phyloP scores from a whole-genome alignment of 2,113 vertebrate genomes.

The Barbus barbus region DNA sequence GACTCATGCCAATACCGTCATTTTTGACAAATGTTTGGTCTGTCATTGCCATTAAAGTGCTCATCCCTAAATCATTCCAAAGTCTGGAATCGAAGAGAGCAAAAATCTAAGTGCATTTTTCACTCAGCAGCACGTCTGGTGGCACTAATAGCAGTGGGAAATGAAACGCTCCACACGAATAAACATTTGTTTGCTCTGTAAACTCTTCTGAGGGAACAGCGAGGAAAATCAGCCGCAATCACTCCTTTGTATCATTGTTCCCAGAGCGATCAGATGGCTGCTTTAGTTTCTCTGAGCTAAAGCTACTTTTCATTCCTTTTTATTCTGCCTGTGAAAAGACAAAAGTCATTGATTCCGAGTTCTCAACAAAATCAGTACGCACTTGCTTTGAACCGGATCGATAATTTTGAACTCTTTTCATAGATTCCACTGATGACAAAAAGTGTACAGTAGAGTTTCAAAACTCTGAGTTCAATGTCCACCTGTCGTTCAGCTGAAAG shows the following conservation, averaged over 20 bases:
- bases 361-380: constrained; percentile 44
- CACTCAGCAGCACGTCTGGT: constrained; percentile 29
- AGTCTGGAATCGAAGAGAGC: constrained; percentile 24
- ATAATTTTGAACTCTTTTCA: constrained; percentile 51
- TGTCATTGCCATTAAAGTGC: not conserved
- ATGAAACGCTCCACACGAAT: constrained; percentile 47
- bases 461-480: constrained; percentile 32
- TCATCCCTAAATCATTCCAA: constrained; percentile 6
- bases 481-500: constrained; percentile 23
- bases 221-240: constrained; percentile 43
- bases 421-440: constrained; percentile 41
- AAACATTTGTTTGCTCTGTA: constrained; percentile 55
- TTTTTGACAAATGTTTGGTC: not conserved
- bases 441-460: not conserved
- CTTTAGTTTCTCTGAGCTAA: constrained; percentile 53
- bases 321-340: constrained; percentile 42
- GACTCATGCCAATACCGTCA: not conserved
- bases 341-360: constrained; percentile 57
- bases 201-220: constrained; percentile 46
- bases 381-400: constrained; percentile 52
- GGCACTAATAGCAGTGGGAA: constrained; percentile 45
- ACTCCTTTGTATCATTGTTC: constrained; percentile 54
- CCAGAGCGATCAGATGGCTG: constrained; percentile 42
- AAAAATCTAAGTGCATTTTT: not conserved
- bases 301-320: constrained; percentile 49